Percentiles rank a stretch among this genome's conserved stretches.
phyloP scores from a whole-genome alignment of 2,888 invertebrate genomes.

The Sphecodes monilicornis region DNA sequence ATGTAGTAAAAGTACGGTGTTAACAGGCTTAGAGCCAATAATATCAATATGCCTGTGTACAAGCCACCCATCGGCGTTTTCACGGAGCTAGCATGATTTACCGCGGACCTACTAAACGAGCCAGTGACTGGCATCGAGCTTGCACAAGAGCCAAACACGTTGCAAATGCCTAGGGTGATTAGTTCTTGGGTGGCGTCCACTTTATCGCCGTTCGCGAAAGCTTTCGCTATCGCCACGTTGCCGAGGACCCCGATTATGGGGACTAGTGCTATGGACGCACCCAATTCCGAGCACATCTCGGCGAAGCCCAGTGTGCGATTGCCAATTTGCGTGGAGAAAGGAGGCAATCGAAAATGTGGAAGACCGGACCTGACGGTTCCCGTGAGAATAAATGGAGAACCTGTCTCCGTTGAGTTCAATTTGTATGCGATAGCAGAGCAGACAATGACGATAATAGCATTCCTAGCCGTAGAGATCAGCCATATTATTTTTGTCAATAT shows the following conservation, averaged over 20 bases:
- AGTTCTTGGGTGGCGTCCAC: conserved; percentile 96
- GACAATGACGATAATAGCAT: conserved; percentile 92
- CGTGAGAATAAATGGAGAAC: conserved; percentile 90
- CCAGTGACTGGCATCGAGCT: conserved; percentile 96
- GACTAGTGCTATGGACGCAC: conserved; percentile 93
- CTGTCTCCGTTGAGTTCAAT: conserved; percentile 85
- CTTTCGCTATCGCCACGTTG: conserved; percentile 97
- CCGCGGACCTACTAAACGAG: conserved; percentile 95
- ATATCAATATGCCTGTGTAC: conserved; percentile 92
- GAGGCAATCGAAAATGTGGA: conserved; percentile 89
- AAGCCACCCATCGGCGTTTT: conserved; percentile 94
- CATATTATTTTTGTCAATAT: conserved; percentile 88
- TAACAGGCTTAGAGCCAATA: conserved; percentile 93
- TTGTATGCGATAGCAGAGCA: conserved; percentile 89
- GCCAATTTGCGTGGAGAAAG: conserved; percentile 88
- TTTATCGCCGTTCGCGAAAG: conserved; percentile 93
- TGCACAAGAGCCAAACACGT: conserved; percentile 94
- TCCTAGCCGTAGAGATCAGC: conserved; percentile 92
- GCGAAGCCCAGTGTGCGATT: conserved; percentile 87
- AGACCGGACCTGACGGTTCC: conserved; percentile 91
- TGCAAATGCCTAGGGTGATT: conserved; percentile 93
- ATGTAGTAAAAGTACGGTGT: conserved; percentile 96
- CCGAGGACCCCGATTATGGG: conserved; percentile 96
- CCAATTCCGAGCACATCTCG: conserved; percentile 92
- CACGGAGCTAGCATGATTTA: conserved; percentile 98